Evolutionary conservation across 2,797 vertebrate genomes (phyloP).

Genomic region (Apogon hyalosoma): DNA sequence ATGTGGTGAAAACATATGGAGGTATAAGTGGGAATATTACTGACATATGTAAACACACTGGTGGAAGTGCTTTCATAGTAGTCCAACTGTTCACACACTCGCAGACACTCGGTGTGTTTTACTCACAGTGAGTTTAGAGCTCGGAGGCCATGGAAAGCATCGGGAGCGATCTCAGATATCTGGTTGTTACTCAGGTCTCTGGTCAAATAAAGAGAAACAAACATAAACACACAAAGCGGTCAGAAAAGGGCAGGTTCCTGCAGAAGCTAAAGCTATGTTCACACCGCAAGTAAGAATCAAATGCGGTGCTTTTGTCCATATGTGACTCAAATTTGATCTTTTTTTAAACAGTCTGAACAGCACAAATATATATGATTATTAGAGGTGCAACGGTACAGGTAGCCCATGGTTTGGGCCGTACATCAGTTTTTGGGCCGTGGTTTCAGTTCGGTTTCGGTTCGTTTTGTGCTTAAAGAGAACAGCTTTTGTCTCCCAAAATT

Average conservation of each 20-base stretch:
- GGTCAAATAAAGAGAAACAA: conserved; percentile 25
- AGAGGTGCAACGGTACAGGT: too few species aligned
- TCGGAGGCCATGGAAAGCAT: conserved; percentile 86
- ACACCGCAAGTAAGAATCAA: too few species aligned
- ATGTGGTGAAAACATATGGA: conserved; percentile 17
- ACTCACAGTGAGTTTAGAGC: conserved; percentile 97
- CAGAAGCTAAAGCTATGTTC: too few species aligned
- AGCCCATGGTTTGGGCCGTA: too few species aligned
- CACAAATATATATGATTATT: too few species aligned
- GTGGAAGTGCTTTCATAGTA: conserved; percentile 1
- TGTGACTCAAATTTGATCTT: too few species aligned
- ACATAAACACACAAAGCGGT: conserved; percentile 1
- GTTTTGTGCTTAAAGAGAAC: too few species aligned
- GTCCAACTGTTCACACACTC: neutral
- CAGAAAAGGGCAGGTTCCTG: neutral
- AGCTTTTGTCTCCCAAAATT: too few species aligned
- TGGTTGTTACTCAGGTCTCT: conserved; percentile 99
- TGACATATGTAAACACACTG: conserved; percentile 28
- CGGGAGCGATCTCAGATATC: conserved; percentile 76
- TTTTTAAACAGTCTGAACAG: too few species aligned
- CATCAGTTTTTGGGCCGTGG: too few species aligned
- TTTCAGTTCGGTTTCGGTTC: too few species aligned
- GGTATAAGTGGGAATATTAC: neutral
- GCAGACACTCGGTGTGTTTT: neutral
- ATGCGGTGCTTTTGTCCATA: too few species aligned